Percentiles rank a stretch among this genome's conserved stretches.
Evolutionary conservation across 2,113 vertebrate genomes (phyloP).

Genomic region (Rhynchomys soricoides): DNA sequence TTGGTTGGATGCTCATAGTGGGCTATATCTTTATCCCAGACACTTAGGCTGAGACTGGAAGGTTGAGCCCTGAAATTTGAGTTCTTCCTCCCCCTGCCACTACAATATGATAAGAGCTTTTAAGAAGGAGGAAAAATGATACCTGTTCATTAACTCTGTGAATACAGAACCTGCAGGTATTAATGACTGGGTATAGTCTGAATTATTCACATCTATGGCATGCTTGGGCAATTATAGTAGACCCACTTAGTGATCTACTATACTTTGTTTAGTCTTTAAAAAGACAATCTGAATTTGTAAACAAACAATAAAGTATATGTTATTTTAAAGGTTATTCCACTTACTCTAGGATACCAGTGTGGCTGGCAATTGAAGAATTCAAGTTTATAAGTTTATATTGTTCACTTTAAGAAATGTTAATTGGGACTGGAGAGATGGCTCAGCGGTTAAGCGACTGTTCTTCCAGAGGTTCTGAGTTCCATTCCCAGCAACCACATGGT

Average conservation of each 20-base stretch:
- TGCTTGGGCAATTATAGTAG: not conserved
- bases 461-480: no score
- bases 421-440: no score
- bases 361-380: not conserved
- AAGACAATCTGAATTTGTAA: constrained; percentile 10
- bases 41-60: not conserved
- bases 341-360: not conserved
- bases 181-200: not conserved
- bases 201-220: not conserved
- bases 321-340: not conserved
- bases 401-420: not conserved
- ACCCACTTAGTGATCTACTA: not conserved
- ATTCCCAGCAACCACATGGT: no score
- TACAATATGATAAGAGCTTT: not conserved
- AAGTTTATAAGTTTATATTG: not conserved
- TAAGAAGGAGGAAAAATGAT: not conserved
- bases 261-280: not conserved
- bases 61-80: not conserved
- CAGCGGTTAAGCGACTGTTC: no score
- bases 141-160: not conserved
- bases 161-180: not conserved
- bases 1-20: not conserved
- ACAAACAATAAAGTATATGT: not conserved
- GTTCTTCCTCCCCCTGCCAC: not conserved
- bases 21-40: not conserved